Evolutionary conservation across 1,140 invertebrate genomes (phyloP).

Genomic region (Zelostemma sp.): DNA sequence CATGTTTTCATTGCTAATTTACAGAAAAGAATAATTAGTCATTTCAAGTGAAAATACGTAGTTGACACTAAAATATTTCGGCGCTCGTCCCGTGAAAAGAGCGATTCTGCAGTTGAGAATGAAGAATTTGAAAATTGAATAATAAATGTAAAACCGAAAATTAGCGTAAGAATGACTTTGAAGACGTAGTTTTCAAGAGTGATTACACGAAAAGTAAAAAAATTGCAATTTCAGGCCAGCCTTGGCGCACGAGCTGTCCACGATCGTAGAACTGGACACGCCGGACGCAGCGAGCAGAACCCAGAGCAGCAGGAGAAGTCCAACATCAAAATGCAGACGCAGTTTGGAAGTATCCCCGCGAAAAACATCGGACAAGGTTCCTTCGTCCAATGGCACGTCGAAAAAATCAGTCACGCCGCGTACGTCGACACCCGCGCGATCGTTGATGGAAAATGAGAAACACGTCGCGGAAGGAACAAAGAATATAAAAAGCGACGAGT

Average conservation of each 20-base stretch:
- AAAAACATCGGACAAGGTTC: neutral
- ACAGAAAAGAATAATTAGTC: neutral
- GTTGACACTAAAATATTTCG: no score
- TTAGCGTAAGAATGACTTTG: neutral
- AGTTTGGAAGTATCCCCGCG: neutral
- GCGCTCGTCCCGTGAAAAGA: neutral
- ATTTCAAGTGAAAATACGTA: neutral
- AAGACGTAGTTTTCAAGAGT: constrained; percentile 1
- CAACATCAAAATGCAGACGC: constrained; percentile 24
- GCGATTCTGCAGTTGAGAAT: neutral
- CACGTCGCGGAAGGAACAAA: constrained; percentile 6
- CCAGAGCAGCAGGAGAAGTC: constrained; percentile 43
- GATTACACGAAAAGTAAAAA: no score
- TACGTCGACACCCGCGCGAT: constrained; percentile 23
- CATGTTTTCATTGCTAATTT: neutral
- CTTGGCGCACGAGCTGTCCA: constrained; percentile 74
- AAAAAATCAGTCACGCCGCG: constrained; percentile 17
- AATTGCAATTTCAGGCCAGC: constrained; percentile 45
- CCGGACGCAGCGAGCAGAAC: constrained; percentile 65
- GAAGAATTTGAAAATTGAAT: constrained; percentile 7
- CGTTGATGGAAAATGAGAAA: constrained; percentile 19
- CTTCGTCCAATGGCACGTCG: neutral
- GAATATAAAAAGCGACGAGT: constrained; percentile 8
- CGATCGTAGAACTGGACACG: constrained; percentile 76
- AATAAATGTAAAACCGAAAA: constrained; percentile 1